Evolutionary conservation across 2,113 vertebrate species (phyloP).

Genomic region (Brachirus orientalis): DNA sequence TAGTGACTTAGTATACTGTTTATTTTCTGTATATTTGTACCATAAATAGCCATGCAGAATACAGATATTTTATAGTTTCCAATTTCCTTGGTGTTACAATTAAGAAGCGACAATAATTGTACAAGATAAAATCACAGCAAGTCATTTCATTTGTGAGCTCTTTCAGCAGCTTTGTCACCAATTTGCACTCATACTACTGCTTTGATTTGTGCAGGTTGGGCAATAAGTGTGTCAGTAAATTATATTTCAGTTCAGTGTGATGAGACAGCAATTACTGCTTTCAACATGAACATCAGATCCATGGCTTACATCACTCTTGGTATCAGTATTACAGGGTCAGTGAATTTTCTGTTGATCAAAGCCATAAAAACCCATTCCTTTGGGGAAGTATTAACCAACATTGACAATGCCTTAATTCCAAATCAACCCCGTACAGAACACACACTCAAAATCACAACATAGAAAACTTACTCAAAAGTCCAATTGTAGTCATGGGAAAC

Average conservation of each 20-base stretch:
- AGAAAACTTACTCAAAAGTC: conserved; percentile 90
- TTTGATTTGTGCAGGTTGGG: background rate
- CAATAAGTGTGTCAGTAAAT: background rate
- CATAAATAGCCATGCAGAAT: too few species aligned
- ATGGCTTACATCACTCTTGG: conserved; percentile 5
- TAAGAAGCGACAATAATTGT: too few species aligned
- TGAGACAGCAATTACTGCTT: conserved; percentile 24
- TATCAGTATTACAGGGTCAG: conserved; percentile 28
- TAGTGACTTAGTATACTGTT: too few species aligned
- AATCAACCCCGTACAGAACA: background rate
- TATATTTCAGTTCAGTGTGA: background rate
- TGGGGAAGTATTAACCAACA: background rate
- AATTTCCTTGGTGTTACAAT: background rate
- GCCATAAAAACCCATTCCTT: background rate
- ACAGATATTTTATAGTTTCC: background rate
- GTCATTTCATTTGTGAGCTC: background rate
- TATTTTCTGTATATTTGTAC: background rate
- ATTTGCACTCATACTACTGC: background rate
- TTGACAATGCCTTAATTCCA: background rate
- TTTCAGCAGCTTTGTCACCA: background rate
- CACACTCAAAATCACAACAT: background rate
- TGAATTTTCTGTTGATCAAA: conserved; percentile 12
- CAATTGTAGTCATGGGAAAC: conserved; percentile 93
- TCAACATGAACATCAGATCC: conserved; percentile 23
- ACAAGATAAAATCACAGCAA: background rate